Percentiles rank a stretch among this genome's conserved stretches.
These are phyloP conservation scores for Hafferia zeledoni DNA, from an alignment of 2,797 vertebrate genomes.

Conservation along the genomic window DNA sequence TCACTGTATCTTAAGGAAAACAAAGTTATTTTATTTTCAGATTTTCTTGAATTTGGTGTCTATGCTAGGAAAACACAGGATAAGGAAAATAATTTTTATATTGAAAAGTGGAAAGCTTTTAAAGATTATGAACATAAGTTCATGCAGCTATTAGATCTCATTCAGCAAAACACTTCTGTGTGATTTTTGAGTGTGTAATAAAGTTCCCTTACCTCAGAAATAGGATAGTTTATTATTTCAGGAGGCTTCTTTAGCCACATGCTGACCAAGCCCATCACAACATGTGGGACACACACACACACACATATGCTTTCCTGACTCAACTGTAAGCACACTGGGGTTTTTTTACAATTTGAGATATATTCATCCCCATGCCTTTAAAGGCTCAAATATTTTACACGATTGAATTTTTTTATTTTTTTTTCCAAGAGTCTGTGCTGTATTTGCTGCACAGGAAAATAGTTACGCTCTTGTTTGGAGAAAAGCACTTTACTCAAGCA, in stretches of 20 bases:
- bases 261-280: neutral
- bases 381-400: neutral
- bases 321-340: neutral
- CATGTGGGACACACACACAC: accelerated
- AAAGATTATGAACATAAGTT: neutral
- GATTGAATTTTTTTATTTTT: neutral
- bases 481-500: neutral
- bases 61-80: neutral
- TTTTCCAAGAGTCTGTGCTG: neutral
- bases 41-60: neutral
- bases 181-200: neutral
- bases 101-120: neutral
- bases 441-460: neutral
- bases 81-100: neutral
- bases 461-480: neutral
- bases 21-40: neutral
- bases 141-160: neutral
- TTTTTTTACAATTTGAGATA: neutral
- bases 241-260: neutral
- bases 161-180: neutral
- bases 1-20: neutral
- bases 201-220: neutral
- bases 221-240: neutral
- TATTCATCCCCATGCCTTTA: neutral
- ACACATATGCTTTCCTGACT: neutral